Conservation (phyloP, 2,113 vertebrate species). For the Aegithalos caudatus region DNA sequence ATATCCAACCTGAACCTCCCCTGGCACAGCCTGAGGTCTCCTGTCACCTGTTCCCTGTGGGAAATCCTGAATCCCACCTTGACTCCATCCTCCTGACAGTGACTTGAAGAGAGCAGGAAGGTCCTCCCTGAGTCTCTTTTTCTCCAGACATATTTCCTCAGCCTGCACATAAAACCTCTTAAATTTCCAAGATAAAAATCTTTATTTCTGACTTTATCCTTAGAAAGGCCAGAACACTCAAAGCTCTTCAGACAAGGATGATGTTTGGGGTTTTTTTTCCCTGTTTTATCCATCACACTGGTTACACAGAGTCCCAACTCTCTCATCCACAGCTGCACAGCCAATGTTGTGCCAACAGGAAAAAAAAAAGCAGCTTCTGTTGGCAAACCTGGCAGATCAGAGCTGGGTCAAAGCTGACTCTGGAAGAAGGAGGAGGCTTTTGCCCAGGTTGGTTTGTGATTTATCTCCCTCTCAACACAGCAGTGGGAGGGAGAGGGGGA, state of each 20-base stretch:
- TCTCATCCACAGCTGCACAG: neutral
- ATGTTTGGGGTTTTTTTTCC: neutral
- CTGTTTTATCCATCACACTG: neutral
- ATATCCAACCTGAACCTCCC: neutral
- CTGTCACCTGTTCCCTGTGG: too few species aligned
- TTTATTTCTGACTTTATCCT: neutral
- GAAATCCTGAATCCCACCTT: neutral
- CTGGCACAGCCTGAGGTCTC: neutral
- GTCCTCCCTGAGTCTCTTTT: neutral
- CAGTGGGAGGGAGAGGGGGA: neutral
- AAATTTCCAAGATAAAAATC: neutral
- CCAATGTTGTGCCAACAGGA: neutral
- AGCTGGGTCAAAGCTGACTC: neutral
- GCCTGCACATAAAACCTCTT: neutral
- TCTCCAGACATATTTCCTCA: neutral
- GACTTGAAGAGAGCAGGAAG: too few species aligned
- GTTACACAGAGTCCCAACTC: neutral
- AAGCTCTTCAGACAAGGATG: neutral
- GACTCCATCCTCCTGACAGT: neutral
- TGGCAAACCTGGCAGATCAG: neutral
- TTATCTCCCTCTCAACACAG: neutral
- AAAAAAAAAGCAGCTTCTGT: neutral
- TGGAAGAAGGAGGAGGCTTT: neutral
- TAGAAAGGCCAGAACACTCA: neutral
- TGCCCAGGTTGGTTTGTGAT: neutral